Evolutionary conservation across 2,888 invertebrate species (phyloP).

Genomic region (Xiphydria camelus): DNA sequence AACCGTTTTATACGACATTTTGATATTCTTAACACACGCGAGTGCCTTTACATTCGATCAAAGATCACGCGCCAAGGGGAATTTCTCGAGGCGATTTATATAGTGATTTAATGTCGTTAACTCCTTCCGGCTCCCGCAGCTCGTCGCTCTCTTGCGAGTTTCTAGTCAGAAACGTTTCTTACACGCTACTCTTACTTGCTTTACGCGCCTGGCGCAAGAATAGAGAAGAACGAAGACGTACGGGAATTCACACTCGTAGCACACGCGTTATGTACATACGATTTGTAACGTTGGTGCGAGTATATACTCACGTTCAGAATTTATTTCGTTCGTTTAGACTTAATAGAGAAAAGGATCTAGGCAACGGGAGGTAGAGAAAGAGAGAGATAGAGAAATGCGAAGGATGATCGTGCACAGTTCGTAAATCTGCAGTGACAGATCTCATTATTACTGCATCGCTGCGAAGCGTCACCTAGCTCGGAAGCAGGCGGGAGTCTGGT

Average conservation of each 20-base stretch:
- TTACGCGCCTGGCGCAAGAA: background rate
- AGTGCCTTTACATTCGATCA: conserved; percentile 6
- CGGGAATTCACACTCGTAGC: background rate
- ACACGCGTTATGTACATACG: conserved; percentile 7
- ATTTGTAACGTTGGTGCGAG: no score
- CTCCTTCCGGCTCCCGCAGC: conserved; percentile 51
- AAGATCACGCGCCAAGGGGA: no score
- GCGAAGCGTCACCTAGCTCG: conserved; percentile 7
- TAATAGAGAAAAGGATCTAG: no score
- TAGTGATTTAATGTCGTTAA: conserved; percentile 29
- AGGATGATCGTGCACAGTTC: no score
- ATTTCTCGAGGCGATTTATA: background rate
- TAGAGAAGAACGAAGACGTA: background rate
- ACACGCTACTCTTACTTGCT: background rate
- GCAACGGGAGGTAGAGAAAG: no score
- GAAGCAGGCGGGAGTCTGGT: conserved; percentile 21
- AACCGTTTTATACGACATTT: conserved; percentile 3
- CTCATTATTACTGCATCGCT: background rate
- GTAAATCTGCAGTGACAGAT: conserved; percentile 1
- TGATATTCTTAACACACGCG: conserved; percentile 3
- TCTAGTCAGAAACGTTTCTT: conserved; percentile 54
- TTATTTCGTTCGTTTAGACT: background rate
- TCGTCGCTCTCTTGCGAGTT: conserved; percentile 46
- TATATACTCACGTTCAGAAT: no score
- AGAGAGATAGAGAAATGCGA: background rate